phyloP scores from a whole-genome alignment of 2,888 invertebrate genomes.

The Cheilosia grossa region DNA sequence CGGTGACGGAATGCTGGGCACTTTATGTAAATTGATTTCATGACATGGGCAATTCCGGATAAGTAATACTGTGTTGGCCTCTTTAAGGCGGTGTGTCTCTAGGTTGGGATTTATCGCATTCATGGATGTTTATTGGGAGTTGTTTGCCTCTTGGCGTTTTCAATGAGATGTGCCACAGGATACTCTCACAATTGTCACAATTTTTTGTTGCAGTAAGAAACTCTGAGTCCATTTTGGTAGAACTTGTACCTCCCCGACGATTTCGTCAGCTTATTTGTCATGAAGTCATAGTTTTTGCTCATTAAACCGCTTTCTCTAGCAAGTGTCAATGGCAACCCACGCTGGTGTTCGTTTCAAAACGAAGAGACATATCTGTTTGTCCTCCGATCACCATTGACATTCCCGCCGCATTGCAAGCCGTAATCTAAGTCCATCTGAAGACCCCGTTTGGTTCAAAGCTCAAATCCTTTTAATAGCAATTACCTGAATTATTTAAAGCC shows the following conservation, averaged over 20 bases:
- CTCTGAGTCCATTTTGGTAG: too few relatives aligned
- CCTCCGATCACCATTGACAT: conserved; percentile 31
- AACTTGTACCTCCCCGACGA: too few relatives aligned
- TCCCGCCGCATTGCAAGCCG: background rate
- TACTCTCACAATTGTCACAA: too few relatives aligned
- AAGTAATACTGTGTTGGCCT: conserved; percentile 32
- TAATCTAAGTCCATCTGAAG: conserved; percentile 22
- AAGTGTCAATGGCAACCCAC: too few relatives aligned
- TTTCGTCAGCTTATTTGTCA: too few relatives aligned
- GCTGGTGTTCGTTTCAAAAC: too few relatives aligned
- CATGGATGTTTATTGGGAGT: background rate
- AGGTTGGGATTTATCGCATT: conserved; percentile 23
- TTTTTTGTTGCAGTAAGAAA: too few relatives aligned
- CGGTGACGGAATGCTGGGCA: background rate
- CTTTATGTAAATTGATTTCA: conserved; percentile 62
- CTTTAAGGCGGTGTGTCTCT: background rate
- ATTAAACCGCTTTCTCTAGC: too few relatives aligned
- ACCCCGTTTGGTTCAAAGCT: conserved; percentile 37
- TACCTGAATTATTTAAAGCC: conserved; percentile 35
- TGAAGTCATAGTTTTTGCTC: too few relatives aligned
- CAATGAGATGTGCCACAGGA: too few relatives aligned
- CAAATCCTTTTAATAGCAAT: conserved; percentile 47
- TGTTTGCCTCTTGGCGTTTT: background rate
- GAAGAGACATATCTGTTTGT: background rate
- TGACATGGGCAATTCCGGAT: conserved; percentile 61